Evolutionary conservation across 2,888 invertebrate species (phyloP).

Genomic region (Acronicta leporina): DNA sequence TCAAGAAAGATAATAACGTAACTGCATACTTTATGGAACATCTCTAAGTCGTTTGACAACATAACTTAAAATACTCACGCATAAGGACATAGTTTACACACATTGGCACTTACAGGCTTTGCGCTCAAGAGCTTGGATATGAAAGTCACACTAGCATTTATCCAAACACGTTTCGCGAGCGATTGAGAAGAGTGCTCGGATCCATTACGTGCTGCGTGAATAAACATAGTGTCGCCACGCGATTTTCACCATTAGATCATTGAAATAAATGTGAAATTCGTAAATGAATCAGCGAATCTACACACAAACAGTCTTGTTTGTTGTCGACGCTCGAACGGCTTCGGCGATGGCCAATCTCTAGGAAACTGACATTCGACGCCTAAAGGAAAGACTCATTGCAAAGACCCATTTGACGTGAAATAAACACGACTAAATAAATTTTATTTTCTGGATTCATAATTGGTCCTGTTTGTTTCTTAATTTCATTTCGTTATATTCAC

Average conservation of each 20-base stretch:
- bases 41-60: conserved; percentile 54
- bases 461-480: conserved; percentile 61
- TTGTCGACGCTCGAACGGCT: conserved; percentile 67
- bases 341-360: conserved; percentile 75
- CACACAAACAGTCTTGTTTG: conserved; percentile 60
- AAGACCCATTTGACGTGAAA: conserved; percentile 74
- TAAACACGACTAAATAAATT: conserved; percentile 54
- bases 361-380: conserved; percentile 85
- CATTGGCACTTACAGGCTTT: conserved; percentile 63
- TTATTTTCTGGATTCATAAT: conserved; percentile 64
- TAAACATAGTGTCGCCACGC: conserved; percentile 71
- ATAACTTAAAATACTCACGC: conserved; percentile 57
- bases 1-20: conserved; percentile 57
- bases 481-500: conserved; percentile 39
- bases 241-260: conserved; percentile 69
- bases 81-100: conserved; percentile 62
- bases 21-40: conserved; percentile 57
- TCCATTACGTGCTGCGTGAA: conserved; percentile 80
- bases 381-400: conserved; percentile 69
- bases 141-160: conserved; percentile 84
- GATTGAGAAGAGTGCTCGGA: conserved; percentile 82
- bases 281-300: conserved; percentile 2
- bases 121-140: conserved; percentile 70
- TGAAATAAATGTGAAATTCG: conserved; percentile 44
- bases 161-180: conserved; percentile 82